Base-by-base conservation (phyloP, 2,888 invertebrate genomes). In the Camptogramma bilineatum region DNA sequence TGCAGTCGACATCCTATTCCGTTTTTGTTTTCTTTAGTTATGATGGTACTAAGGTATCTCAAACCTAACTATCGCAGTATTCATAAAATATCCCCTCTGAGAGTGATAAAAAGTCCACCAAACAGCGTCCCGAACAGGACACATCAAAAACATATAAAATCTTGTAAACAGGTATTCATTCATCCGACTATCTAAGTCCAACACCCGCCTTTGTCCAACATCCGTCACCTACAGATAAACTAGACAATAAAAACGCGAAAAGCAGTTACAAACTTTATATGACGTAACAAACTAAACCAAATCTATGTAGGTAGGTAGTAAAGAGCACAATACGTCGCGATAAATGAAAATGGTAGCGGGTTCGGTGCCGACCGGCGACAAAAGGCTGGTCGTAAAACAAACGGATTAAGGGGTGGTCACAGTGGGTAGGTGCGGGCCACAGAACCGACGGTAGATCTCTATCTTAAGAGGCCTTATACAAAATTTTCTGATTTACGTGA, bases 331-430 rank as follows among this genome's bases (percentile, higher is more conserved):
- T 85, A 81, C 79, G 77, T 73, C 76, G 77, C 82, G 85, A 89
- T 89, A 91, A 90, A 89, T 87, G 87, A 81, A 82, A 85, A 84
- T 81, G 83, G 82, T 80, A 76, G 79, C 81, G 83, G 83, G 84
- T 87, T 86, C 83, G 81, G 79, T 77, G 83, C 77, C 68, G 71
- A 72, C 73, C 76, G 76, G 48, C 83, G 85, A 86, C 85, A 84
- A 83, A 82, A 85, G 84, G 82, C 82, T 70, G 76, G 79, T 87
- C 90, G 86, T 91, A 91, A 91, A 91, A 88, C 84, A 82, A 81
- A 82, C 75, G 88, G 87, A 89, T 91, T 89, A 88, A 85, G 81
- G 84, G 80, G 82, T 79, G 83, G 84, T 82, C 86, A 81, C 77
- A 80, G 78, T 77, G 68, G 64, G 69, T 68, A 69, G 57, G 52